These are phyloP conservation scores for Donacobius atricapilla DNA, from an alignment of 2,113 vertebrate species.

Conservation along the genomic window DNA sequence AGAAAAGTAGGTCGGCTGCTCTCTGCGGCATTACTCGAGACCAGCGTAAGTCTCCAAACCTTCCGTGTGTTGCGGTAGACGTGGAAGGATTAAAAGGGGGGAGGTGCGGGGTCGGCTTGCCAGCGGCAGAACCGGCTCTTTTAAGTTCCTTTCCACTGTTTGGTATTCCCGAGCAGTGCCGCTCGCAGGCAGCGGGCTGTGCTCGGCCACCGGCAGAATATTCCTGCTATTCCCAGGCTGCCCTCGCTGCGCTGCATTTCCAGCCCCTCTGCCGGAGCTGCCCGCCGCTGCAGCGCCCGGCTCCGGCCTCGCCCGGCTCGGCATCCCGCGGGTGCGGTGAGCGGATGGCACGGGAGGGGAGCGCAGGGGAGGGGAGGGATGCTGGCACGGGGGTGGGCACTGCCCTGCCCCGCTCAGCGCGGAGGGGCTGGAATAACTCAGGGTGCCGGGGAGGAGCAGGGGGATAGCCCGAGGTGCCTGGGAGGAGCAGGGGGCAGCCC, in stretches of 20 bases:
- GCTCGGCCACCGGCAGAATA: not conserved
- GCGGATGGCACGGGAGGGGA: not conserved
- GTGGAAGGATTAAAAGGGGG: constrained; percentile 16
- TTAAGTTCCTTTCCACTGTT: not conserved
- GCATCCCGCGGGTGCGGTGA: not conserved
- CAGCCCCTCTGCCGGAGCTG: constrained; percentile 15
- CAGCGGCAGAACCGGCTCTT: not conserved
- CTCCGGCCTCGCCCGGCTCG: not conserved
- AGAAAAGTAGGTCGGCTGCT: constrained; percentile 41
- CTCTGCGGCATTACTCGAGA: not conserved
- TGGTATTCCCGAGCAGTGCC: not conserved
- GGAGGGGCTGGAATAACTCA: too few species aligned
- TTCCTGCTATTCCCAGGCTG: not conserved
- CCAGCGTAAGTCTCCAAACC: not conserved
- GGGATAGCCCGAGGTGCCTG: not conserved
- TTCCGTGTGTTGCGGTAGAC: not conserved
- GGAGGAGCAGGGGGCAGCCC: not conserved
- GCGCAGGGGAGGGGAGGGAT: not conserved
- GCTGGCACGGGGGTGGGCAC: too few species aligned
- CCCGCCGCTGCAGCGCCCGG: not conserved
- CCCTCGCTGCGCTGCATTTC: not conserved
- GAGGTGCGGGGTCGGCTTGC: not conserved
- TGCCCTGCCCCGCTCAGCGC: not conserved
- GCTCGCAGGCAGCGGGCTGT: constrained; percentile 47
- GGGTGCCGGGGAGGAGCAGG: not conserved